phyloP scores from a whole-genome alignment of 2,888 invertebrate genomes.

The Ornithoptera priamus region DNA sequence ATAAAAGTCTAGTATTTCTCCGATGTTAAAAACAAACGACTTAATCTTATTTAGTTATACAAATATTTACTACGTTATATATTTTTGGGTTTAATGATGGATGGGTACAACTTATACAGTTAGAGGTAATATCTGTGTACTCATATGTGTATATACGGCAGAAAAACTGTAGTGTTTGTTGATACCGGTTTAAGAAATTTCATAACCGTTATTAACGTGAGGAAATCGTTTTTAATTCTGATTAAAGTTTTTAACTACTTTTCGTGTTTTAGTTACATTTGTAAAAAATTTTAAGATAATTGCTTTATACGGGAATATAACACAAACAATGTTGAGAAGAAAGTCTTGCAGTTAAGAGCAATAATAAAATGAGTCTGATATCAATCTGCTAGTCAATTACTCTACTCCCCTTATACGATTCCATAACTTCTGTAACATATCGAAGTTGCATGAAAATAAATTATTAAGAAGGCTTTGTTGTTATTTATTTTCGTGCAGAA shows the following conservation, averaged over 20 bases:
- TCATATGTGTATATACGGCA: too few species aligned
- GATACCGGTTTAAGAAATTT: too few species aligned
- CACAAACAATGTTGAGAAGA: background rate
- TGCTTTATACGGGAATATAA: background rate
- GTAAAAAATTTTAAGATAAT: too few species aligned
- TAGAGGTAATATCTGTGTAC: slow-evolving; percentile 26
- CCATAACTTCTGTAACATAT: slow-evolving; percentile 24
- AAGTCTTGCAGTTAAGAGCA: background rate
- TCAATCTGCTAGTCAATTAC: slow-evolving; percentile 22
- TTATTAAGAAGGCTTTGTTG: slow-evolving; percentile 29
- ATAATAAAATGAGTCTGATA: slow-evolving; percentile 7
- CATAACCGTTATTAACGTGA: too few species aligned
- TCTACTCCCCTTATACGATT: slow-evolving; percentile 7
- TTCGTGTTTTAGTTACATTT: too few species aligned
- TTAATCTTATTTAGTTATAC: background rate
- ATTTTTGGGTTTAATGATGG: slow-evolving; percentile 39
- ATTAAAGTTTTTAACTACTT: too few species aligned
- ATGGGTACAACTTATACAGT: slow-evolving; percentile 39
- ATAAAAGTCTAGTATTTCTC: too few species aligned
- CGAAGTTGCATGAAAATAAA: slow-evolving; percentile 29
- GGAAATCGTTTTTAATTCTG: too few species aligned
- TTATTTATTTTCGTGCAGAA: slow-evolving; percentile 35
- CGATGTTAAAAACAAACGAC: background rate
- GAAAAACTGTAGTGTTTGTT: too few species aligned
- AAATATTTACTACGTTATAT: background rate